Conservation (phyloP, 2,113 vertebrate genomes). For the Nesogale talazaci region DNA sequence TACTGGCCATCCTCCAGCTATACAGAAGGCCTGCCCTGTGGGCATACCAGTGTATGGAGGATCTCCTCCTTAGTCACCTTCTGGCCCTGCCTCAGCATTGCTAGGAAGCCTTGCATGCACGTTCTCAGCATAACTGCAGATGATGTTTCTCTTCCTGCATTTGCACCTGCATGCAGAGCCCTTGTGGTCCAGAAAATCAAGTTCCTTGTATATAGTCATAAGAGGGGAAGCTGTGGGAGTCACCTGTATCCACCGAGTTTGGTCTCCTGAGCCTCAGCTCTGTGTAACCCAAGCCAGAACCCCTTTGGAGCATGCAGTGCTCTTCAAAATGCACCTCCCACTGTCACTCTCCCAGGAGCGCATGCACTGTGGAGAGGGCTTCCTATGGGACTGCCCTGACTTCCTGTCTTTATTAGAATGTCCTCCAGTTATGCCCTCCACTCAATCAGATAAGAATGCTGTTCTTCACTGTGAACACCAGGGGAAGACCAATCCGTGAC, state of each 20-base stretch:
- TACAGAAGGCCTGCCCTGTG: not conserved
- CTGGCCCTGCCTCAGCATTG: not conserved
- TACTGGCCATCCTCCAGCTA: not conserved
- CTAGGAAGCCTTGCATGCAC: no score
- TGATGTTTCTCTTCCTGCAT: not conserved
- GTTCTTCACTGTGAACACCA: no score
- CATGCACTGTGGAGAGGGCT: not conserved
- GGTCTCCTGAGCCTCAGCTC: not conserved
- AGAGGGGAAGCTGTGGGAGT: no score
- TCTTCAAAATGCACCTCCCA: not conserved
- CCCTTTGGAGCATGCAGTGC: no score
- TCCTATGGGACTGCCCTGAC: not conserved
- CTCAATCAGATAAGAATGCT: not conserved
- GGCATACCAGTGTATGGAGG: not conserved
- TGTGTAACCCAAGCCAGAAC: not conserved
- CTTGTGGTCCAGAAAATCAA: not conserved
- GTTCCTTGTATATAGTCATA: no score
- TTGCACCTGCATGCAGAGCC: not conserved
- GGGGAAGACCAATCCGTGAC: not conserved
- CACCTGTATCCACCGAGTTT: no score
- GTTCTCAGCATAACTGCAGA: not conserved
- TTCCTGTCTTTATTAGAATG: not conserved
- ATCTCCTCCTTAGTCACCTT: not conserved
- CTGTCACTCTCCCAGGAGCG: not conserved
- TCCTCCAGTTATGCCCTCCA: no score